Evolutionary conservation across 2,113 vertebrate genomes (phyloP).

Genomic region (Pionites leucogaster): DNA sequence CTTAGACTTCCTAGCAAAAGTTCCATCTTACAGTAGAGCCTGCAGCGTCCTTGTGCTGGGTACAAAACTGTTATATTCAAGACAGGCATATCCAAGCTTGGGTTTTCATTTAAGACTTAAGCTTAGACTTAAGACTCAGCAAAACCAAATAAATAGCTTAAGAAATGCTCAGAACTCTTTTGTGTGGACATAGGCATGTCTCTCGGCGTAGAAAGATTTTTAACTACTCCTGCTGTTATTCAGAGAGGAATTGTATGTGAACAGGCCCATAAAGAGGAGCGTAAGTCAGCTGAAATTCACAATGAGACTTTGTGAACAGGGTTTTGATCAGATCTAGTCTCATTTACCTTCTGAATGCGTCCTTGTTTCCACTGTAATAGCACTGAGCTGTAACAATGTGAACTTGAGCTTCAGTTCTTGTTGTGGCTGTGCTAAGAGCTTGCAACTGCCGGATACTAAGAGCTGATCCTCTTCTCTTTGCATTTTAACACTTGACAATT

Average conservation of each 20-base stretch:
- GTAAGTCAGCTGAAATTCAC: background rate
- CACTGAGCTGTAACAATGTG: background rate
- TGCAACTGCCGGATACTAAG: background rate
- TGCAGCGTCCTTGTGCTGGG: background rate
- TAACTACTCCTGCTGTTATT: background rate
- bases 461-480: background rate
- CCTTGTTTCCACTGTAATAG: conserved; percentile 1
- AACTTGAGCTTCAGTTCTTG: background rate
- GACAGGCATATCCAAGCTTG: background rate
- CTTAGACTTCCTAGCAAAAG: background rate
- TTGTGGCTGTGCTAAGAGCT: background rate
- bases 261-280: background rate
- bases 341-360: conserved; percentile 17
- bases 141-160: background rate
- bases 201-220: background rate
- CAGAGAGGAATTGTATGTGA: conserved; percentile 4
- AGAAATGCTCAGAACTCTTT: background rate
- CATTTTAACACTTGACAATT: background rate
- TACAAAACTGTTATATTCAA: background rate
- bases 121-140: background rate
- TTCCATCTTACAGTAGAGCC: background rate
- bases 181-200: background rate
- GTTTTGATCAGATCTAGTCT: conserved; percentile 27
- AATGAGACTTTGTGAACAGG: conserved; percentile 30
- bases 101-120: background rate